A percentile compares a stretch with the other conserved stretches of the same genome.
These are phyloP conservation scores for Aphaenogaster floridana DNA, from an alignment of 1,140 invertebrate genomes.

Conservation along the genomic window DNA sequence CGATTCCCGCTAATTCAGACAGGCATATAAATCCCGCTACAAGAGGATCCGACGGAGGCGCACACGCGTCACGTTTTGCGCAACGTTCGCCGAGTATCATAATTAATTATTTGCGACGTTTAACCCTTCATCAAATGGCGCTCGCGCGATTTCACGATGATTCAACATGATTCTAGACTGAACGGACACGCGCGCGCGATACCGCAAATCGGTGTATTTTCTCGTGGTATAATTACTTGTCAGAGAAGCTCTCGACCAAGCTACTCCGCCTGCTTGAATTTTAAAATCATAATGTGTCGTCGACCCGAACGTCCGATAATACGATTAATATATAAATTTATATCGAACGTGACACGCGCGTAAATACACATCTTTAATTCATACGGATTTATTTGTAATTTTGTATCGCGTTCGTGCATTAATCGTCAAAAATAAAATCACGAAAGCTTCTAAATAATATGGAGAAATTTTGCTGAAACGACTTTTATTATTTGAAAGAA, in stretches of 20 bases:
- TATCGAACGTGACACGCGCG: background rate
- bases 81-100: constrained; percentile 22
- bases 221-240: background rate
- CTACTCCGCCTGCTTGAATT: background rate
- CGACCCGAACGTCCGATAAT: background rate
- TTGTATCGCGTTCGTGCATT: background rate
- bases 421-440: background rate
- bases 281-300: background rate
- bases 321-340: background rate
- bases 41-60: background rate
- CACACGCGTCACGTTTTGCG: constrained; percentile 11
- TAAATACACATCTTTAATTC: background rate
- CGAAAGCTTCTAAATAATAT: background rate
- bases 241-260: background rate
- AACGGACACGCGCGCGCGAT: background rate
- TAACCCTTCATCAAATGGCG: background rate
- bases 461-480: background rate
- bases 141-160: constrained; percentile 20
- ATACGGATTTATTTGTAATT: background rate
- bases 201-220: constrained; percentile 6
- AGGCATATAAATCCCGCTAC: constrained; percentile 47
- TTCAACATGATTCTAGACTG: constrained; percentile 5
- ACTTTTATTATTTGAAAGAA: background rate
- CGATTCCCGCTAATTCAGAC: constrained; percentile 63
- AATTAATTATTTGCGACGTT: constrained; percentile 58